Conservation (phyloP, 2,888 invertebrate genomes). For the Leptogaster cylindrica region DNA sequence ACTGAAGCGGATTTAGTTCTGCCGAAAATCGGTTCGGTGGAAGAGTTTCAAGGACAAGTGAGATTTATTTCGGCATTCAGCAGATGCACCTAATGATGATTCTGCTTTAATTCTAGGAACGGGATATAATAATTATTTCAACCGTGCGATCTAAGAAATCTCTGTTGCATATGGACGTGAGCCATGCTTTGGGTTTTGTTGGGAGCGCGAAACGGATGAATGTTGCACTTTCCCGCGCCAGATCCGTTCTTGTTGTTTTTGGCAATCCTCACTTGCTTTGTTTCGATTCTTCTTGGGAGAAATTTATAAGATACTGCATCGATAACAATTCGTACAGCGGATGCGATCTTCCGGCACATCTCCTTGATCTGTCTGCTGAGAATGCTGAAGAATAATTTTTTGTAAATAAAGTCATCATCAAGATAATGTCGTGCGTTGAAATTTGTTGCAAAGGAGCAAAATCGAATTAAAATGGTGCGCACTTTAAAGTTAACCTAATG, state of each 20-base stretch:
- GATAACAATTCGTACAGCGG: constrained; percentile 72
- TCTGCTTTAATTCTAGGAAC: constrained; percentile 53
- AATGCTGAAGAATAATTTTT: too few relatives aligned
- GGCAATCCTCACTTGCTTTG: constrained; percentile 80
- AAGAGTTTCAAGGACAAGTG: constrained; percentile 90
- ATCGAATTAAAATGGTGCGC: too few relatives aligned
- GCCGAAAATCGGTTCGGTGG: constrained; percentile 80
- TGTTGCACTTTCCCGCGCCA: constrained; percentile 85
- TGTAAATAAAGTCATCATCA: too few relatives aligned
- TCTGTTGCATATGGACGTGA: constrained; percentile 62
- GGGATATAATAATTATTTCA: constrained; percentile 73
- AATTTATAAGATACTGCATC: constrained; percentile 69
- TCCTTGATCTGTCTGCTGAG: too few relatives aligned
- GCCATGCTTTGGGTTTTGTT: constrained; percentile 74
- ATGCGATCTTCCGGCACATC: constrained; percentile 66
- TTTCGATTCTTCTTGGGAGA: constrained; percentile 73
- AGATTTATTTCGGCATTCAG: too few relatives aligned
- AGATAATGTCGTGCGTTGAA: too few relatives aligned
- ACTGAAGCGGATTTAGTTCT: constrained; percentile 62
- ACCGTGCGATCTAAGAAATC: constrained; percentile 67
- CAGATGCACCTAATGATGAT: not conserved
- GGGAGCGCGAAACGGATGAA: constrained; percentile 81
- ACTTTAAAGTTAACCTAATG: too few relatives aligned
- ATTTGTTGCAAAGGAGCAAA: too few relatives aligned
- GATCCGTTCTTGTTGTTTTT: constrained; percentile 76